A percentile compares a stretch with the other conserved stretches of the same genome.
Conservation (phyloP, 2,113 vertebrate species). For the Rhabdomys dilectus region DNA sequence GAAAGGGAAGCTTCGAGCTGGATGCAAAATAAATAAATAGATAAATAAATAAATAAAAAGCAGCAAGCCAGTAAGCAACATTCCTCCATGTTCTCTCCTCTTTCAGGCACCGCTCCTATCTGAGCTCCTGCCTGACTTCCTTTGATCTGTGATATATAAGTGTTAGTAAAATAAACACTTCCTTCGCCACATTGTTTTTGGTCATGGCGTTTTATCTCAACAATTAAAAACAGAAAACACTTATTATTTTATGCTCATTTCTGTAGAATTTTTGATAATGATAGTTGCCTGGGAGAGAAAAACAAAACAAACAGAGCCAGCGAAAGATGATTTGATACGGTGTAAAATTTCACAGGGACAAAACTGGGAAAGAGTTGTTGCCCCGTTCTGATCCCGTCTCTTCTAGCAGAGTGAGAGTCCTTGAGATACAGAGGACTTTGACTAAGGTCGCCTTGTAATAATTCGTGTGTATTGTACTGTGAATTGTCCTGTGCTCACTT, state of each 20-base stretch:
- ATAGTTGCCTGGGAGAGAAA: background rate
- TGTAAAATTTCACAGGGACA: constrained; percentile 8
- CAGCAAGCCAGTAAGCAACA: background rate
- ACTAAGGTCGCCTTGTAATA: background rate
- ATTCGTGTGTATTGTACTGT: background rate
- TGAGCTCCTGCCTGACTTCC: background rate
- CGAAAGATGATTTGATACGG: background rate
- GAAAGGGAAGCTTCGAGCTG: too few relatives aligned
- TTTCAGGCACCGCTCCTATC: too few relatives aligned
- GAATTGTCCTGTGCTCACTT: background rate
- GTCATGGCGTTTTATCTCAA: background rate
- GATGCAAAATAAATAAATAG: too few relatives aligned
- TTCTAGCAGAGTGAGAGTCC: background rate
- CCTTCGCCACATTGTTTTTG: background rate
- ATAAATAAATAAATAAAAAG: too few relatives aligned
- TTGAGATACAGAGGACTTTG: background rate
- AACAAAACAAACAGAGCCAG: background rate
- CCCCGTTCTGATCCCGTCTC: background rate
- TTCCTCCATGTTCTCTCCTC: background rate
- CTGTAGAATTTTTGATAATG: background rate
- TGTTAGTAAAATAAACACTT: background rate
- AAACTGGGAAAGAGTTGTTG: background rate
- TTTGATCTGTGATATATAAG: background rate
- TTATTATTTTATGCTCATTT: background rate
- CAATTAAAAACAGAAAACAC: background rate